A percentile compares a stretch with the other conserved stretches of the same genome.
Conservation (phyloP, 2,888 invertebrate genomes). For the Tenthredo notha region DNA sequence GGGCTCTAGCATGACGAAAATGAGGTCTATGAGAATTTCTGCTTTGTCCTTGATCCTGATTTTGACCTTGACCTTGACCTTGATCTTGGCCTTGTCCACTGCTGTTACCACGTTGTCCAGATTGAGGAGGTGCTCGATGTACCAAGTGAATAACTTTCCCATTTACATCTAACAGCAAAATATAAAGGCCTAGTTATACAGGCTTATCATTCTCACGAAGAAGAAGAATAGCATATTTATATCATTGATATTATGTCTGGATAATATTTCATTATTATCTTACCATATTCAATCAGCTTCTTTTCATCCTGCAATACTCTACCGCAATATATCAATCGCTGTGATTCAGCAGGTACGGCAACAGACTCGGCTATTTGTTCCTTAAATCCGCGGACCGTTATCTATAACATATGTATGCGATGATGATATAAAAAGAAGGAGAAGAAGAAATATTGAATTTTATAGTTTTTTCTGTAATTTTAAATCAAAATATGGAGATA, state of each 20-base stretch:
- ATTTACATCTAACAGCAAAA: constrained; percentile 85
- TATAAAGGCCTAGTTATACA: constrained; percentile 54
- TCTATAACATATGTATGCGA: constrained; percentile 79
- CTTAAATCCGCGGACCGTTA: constrained; percentile 91
- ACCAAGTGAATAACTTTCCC: constrained; percentile 97
- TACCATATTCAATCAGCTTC: constrained; percentile 91
- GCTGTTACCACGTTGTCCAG: constrained; percentile 77
- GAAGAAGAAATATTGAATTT: constrained; percentile 24
- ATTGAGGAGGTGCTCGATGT: constrained; percentile 89
- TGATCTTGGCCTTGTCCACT: constrained; percentile 72
- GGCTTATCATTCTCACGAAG: not conserved
- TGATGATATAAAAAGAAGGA: constrained; percentile 56
- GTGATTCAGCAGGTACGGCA: constrained; percentile 89
- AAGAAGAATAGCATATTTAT: not conserved
- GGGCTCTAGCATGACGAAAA: constrained; percentile 68
- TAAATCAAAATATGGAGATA: too few relatives aligned
- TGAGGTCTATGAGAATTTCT: constrained; percentile 66
- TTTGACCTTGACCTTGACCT: constrained; percentile 73
- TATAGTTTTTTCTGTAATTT: not conserved
- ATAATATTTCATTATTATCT: not conserved
- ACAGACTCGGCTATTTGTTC: constrained; percentile 89
- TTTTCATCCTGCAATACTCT: constrained; percentile 94
- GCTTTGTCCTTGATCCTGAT: constrained; percentile 60
- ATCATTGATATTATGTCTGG: not conserved
- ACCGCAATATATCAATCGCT: constrained; percentile 97